Percentiles rank a stretch among this genome's conserved stretches.
Conservation (phyloP, 1,140 invertebrate genomes). For the Gonioctena quinquepunctata region DNA sequence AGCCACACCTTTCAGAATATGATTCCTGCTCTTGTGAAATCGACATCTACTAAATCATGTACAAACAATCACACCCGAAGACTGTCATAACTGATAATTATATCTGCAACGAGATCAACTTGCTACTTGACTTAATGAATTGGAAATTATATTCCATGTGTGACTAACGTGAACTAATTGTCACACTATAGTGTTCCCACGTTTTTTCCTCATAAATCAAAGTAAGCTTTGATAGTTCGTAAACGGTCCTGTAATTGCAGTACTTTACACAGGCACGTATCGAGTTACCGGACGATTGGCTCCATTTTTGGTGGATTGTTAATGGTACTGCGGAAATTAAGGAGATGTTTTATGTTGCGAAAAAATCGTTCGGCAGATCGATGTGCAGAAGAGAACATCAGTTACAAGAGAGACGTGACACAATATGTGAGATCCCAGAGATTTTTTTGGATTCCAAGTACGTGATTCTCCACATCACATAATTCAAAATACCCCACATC, state of each 20-base stretch:
- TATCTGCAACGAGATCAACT: background rate
- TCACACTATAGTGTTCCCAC: constrained; percentile 1
- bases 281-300: background rate
- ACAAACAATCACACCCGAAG: background rate
- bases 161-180: background rate
- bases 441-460: no score
- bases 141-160: constrained; percentile 1
- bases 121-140: background rate
- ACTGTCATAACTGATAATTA: background rate
- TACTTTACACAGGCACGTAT: background rate
- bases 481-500: no score
- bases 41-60: background rate
- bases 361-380: background rate
- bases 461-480: no score
- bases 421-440: no score
- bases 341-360: background rate
- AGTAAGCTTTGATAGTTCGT: constrained; percentile 4
- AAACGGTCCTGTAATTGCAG: constrained; percentile 2
- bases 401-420: no score
- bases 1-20: no score
- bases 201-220: constrained; percentile 3
- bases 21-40: background rate
- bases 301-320: background rate
- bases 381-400: no score
- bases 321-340: background rate